phyloP scores from a whole-genome alignment of 1,140 invertebrate species.

The Aradophagus sp. region DNA sequence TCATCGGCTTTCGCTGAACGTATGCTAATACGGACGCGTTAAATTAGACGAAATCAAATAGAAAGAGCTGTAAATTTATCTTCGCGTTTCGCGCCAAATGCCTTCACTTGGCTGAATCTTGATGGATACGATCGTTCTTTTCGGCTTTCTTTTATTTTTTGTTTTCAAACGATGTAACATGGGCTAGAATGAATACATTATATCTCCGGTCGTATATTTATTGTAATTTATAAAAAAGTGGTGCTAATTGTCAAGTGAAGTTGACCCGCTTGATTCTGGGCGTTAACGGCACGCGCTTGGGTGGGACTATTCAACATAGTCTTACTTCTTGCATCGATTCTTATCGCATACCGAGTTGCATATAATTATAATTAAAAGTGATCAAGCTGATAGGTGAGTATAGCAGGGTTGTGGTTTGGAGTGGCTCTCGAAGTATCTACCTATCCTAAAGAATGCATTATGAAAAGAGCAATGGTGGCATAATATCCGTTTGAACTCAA shows the following conservation, averaged over 20 bases:
- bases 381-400: conserved; percentile 68
- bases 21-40: too few species aligned
- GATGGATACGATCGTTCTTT: too few species aligned
- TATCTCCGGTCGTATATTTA: background rate
- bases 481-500: conserved; percentile 74
- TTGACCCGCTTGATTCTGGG: conserved; percentile 61
- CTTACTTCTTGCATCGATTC: conserved; percentile 62
- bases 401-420: conserved; percentile 46
- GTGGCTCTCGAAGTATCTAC: conserved; percentile 58
- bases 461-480: conserved; percentile 72
- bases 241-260: conserved; percentile 52
- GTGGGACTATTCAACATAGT: conserved; percentile 63
- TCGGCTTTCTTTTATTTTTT: too few species aligned
- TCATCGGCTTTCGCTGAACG: too few species aligned
- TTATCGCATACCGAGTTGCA: conserved; percentile 70
- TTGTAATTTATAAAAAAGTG: conserved; percentile 19
- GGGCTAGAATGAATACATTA: too few species aligned
- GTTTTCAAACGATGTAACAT: too few species aligned
- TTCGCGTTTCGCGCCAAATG: too few species aligned
- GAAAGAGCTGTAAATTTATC: too few species aligned
- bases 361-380: conserved; percentile 76
- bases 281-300: conserved; percentile 74
- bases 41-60: too few species aligned
- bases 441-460: conserved; percentile 69
- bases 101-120: too few species aligned